A percentile compares a stretch with the other conserved stretches of the same genome.
phyloP scores from a whole-genome alignment of 2,888 invertebrate genomes.

The Sinopyrophorus schimmeli region DNA sequence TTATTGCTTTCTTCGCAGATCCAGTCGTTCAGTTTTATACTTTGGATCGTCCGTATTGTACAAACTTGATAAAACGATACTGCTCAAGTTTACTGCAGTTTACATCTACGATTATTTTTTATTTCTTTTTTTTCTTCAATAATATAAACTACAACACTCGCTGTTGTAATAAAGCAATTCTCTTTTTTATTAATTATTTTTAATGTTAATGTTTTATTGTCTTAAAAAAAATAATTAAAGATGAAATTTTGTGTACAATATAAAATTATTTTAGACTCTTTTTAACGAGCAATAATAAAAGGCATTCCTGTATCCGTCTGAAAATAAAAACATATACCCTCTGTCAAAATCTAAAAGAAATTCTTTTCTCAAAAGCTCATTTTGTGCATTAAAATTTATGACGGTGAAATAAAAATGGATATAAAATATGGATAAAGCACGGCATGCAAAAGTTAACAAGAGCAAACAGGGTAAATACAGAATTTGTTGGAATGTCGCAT shows the following conservation, averaged over 20 bases:
- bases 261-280: no score
- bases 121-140: no score
- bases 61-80: slow-evolving; percentile 39
- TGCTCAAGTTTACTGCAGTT: slow-evolving; percentile 38
- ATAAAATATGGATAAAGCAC: slow-evolving; percentile 27
- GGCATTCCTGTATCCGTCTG: no score
- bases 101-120: slow-evolving; percentile 30
- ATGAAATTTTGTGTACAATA: no score
- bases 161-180: no score
- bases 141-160: no score
- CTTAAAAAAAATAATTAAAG: no score
- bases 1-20: slow-evolving; percentile 51
- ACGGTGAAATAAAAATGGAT: slow-evolving; percentile 25
- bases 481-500: slow-evolving; percentile 26
- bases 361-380: slow-evolving; percentile 3
- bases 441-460: slow-evolving; percentile 27
- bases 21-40: slow-evolving; percentile 49
- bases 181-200: no score
- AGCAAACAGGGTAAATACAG: slow-evolving; percentile 24
- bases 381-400: slow-evolving; percentile 24
- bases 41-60: slow-evolving; percentile 39
- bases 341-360: background rate
- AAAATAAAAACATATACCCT: no score
- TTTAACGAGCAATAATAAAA: no score
- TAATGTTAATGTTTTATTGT: no score